Conservation (phyloP, 2,888 invertebrate genomes). For the Neuroscelio doddi region DNA sequence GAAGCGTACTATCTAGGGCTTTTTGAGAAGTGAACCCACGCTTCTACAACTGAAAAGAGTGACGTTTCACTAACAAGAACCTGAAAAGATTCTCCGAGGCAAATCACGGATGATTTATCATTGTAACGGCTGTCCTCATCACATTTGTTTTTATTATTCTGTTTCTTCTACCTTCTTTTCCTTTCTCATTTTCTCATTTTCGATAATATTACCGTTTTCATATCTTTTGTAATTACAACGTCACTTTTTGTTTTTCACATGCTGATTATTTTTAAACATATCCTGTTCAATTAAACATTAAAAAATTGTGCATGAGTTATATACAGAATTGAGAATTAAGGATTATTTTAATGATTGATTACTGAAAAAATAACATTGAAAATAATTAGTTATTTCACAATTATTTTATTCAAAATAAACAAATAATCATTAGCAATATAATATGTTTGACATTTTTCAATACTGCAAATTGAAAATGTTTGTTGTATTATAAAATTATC, state of each 20-base stretch:
- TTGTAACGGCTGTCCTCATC: conserved; percentile 58
- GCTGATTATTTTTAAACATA: no score
- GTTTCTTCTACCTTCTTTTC: conserved; percentile 47
- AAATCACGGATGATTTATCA: conserved; percentile 70
- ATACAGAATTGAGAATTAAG: no score
- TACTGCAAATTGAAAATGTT: no score
- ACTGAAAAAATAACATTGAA: no score
- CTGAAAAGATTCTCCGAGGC: conserved; percentile 64
- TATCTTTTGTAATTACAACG: conserved; percentile 11
- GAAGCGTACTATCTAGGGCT: conserved; percentile 62
- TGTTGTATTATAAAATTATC: no score
- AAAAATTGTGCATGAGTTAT: no score
- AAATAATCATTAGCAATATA: no score
- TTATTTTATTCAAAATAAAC: no score
- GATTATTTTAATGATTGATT: no score
- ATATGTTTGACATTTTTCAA: no score
- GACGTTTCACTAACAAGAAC: conserved; percentile 68
- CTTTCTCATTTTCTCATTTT: conserved; percentile 35
- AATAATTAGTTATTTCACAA: no score
- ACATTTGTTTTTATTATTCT: conserved; percentile 49
- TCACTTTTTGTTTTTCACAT: background rate
- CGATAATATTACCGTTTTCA: conserved; percentile 41
- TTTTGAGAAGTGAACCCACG: conserved; percentile 48
- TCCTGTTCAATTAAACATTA: no score
- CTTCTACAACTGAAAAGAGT: conserved; percentile 52